These are phyloP conservation scores for Geopemphigus sp. DNA, from an alignment of 1,140 invertebrate genomes.

Conservation along the genomic window DNA sequence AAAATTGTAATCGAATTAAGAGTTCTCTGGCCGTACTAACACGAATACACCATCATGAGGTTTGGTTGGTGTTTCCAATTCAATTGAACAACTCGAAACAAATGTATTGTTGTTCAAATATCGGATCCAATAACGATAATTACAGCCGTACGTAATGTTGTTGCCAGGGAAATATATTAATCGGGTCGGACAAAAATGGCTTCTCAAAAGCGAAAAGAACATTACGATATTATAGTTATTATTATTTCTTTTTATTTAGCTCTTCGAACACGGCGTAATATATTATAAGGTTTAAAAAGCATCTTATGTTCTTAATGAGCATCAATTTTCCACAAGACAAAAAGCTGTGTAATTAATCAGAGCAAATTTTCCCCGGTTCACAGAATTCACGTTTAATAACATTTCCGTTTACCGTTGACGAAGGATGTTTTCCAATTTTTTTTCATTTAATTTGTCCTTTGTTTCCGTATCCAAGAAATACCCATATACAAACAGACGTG, in stretches of 20 bases:
- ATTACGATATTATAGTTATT: background rate
- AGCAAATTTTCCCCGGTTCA: background rate
- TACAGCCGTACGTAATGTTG: too few species aligned
- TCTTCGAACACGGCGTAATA: background rate
- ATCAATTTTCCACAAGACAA: slow-evolving; percentile 22
- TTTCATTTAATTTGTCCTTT: background rate
- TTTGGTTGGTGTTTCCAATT: too few species aligned
- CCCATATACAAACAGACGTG: background rate
- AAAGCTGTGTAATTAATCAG: slow-evolving; percentile 31
- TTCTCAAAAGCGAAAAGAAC: background rate
- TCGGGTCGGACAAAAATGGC: background rate
- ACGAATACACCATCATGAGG: too few species aligned
- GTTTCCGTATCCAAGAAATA: background rate
- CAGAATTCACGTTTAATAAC: background rate
- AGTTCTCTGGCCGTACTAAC: too few species aligned
- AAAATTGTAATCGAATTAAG: too few species aligned
- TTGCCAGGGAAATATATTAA: background rate
- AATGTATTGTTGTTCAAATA: too few species aligned
- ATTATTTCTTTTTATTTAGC: background rate
- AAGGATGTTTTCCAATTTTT: background rate
- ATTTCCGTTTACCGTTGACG: background rate
- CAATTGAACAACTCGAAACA: too few species aligned
- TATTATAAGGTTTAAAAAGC: background rate
- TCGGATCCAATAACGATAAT: too few species aligned
- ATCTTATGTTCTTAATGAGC: background rate